Evolutionary conservation across 2,113 vertebrate genomes (phyloP), one percentile per base, ranked within the genome.

Genomic region (Gasterosteus aculeatus): DNA sequence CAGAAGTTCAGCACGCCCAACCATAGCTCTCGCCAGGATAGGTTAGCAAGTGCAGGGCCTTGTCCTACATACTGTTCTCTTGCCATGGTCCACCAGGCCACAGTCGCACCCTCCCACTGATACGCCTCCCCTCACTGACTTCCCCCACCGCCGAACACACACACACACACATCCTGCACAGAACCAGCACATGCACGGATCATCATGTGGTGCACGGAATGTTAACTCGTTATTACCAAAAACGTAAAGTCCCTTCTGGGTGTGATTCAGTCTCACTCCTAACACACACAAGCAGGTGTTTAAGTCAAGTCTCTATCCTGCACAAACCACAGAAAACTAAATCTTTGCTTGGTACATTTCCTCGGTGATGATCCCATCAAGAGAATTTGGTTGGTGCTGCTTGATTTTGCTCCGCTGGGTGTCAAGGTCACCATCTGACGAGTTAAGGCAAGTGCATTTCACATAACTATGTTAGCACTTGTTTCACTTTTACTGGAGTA

Each of bases 11-110:
- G 90, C 90, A 92, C 91, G 86, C 92, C 93, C 91, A 85, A 82
- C 87, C 88, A 42, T 19, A 66, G 87, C 89, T 85, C 84, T 71
- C 72, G 91, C 90, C 88, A 84, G 91, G 90, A 91, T 91, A 91
- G 88, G 91, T 87, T 91, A 81, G 85, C 84, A 62, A 75, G 86
- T 80, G 87, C 82, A 71, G 73, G 85, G 89, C 88, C 85, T 88
- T 94, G 93, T 92, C 93, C 93, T 94, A 94, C 92, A 94, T 94
- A 93, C 93, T 92, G 93, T 85, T 91, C 86, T 72, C 87, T 90
- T 78, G 73, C 86, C 75, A 87, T 87, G 89, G 84, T 89, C 90
- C 83, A 84, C 56, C 86, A 86, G 86, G 84, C 84, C 85, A 85
- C 78, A 83, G 79, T 89, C 82, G 78, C 87, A 54, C 88, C 87